A percentile compares a stretch with the other conserved stretches of the same genome.
phyloP scores from a whole-genome alignment of 2,797 vertebrate genomes.

The Propithecus deckenii region DNA sequence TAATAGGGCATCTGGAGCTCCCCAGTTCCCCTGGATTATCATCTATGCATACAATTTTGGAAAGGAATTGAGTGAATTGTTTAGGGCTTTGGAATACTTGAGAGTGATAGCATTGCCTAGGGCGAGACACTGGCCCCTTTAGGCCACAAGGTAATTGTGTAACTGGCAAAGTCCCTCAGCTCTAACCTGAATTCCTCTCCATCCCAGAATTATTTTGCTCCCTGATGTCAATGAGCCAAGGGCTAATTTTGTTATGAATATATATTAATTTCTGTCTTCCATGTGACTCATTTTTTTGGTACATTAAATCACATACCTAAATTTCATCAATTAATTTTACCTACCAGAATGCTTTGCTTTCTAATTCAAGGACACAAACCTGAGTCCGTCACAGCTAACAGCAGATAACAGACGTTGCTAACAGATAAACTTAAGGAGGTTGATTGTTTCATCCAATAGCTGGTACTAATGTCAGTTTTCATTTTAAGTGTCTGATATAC shows the following conservation, averaged over 20 bases:
- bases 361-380: slow-evolving; percentile 16
- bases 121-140: slow-evolving; percentile 36
- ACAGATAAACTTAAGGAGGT: neutral
- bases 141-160: slow-evolving; percentile 48
- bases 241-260: slow-evolving; percentile 41
- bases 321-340: slow-evolving; percentile 54
- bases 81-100: slow-evolving; percentile 51
- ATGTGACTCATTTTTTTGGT: slow-evolving; percentile 48
- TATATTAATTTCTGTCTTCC: slow-evolving; percentile 60
- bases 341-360: neutral
- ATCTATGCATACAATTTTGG: slow-evolving; percentile 50
- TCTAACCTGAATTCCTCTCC: slow-evolving; percentile 45
- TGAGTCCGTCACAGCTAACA: neutral
- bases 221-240: slow-evolving; percentile 41
- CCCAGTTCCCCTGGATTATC: slow-evolving; percentile 50
- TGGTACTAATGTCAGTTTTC: neutral
- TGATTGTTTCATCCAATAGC: neutral
- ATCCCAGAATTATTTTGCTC: slow-evolving; percentile 45
- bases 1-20: slow-evolving; percentile 27
- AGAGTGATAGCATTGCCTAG: slow-evolving; percentile 35
- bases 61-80: slow-evolving; percentile 67
- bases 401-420: neutral
- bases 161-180: slow-evolving; percentile 39
- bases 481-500: neutral
- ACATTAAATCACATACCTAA: slow-evolving; percentile 30